Percentiles rank a stretch among this genome's conserved stretches.
Evolutionary conservation across 1,140 invertebrate genomes (phyloP).

Genomic region (Charaxes varanes): DNA sequence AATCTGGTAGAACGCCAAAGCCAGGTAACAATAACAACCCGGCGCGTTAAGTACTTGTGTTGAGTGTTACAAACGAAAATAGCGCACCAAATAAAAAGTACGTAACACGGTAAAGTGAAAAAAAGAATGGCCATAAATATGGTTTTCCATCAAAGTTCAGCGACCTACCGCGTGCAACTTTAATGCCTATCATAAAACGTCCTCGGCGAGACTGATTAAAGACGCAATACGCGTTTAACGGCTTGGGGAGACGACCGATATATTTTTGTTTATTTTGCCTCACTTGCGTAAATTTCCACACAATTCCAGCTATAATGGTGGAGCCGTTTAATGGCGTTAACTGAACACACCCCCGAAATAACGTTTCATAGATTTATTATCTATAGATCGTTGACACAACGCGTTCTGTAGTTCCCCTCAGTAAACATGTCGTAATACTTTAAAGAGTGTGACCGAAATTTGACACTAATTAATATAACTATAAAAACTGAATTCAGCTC

Average conservation of each 20-base stretch:
- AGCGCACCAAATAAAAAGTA: no score
- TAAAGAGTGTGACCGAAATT: no score
- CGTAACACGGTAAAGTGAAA: slow-evolving; percentile 7
- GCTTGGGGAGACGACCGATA: slow-evolving; percentile 31
- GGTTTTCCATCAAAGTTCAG: slow-evolving; percentile 46
- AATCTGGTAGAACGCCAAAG: no score
- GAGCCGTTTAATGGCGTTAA: slow-evolving; percentile 19
- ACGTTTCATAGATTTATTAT: slow-evolving; percentile 2
- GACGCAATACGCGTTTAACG: slow-evolving; percentile 39
- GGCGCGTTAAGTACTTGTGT: no score
- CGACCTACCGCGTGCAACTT: slow-evolving; percentile 36
- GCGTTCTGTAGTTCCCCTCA: neutral
- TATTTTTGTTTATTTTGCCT: slow-evolving; percentile 46
- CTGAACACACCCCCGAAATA: slow-evolving; percentile 12
- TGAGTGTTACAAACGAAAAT: no score
- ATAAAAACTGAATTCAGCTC: no score
- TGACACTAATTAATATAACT: no score
- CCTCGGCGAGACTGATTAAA: slow-evolving; percentile 54
- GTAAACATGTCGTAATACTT: no score
- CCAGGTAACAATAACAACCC: no score
- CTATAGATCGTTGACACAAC: neutral
- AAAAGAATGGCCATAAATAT: slow-evolving; percentile 11
- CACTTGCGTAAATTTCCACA: slow-evolving; percentile 47
- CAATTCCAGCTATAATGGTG: slow-evolving; percentile 13
- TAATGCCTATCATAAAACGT: slow-evolving; percentile 56